Conservation (phyloP, 2,797 vertebrate species). For the Lateolabrax maculatus region DNA sequence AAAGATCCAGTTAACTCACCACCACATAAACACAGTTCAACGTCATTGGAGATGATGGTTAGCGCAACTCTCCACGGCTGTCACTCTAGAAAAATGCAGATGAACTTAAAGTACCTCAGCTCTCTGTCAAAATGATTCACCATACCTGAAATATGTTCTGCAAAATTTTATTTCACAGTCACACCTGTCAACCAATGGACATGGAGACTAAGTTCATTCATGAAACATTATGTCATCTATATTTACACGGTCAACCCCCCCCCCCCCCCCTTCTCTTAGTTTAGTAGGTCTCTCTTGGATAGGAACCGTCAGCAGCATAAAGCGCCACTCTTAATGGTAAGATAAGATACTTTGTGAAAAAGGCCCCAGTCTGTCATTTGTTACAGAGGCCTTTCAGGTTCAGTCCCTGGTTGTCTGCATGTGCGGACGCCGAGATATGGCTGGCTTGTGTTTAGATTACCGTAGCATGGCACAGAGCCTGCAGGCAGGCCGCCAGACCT, state of each 20-base stretch:
- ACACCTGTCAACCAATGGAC: background rate
- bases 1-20: background rate
- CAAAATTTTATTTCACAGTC: background rate
- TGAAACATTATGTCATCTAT: background rate
- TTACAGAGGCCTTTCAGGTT: background rate
- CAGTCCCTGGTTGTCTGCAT: conserved; percentile 1
- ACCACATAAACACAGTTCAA: background rate
- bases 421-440: conserved; percentile 11
- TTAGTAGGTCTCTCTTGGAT: background rate
- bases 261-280: background rate
- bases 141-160: background rate
- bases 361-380: background rate
- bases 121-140: background rate
- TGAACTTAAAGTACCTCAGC: background rate
- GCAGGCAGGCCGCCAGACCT: conserved; percentile 48
- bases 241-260: background rate
- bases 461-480: conserved; percentile 22
- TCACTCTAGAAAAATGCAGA: background rate
- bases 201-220: background rate
- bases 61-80: background rate
- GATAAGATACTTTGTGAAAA: background rate
- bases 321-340: background rate
- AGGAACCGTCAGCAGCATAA: background rate
- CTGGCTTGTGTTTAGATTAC: conserved; percentile 40
- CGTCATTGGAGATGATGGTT: background rate